Conservation (phyloP, 2,113 vertebrate species). For the Natator depressus region DNA sequence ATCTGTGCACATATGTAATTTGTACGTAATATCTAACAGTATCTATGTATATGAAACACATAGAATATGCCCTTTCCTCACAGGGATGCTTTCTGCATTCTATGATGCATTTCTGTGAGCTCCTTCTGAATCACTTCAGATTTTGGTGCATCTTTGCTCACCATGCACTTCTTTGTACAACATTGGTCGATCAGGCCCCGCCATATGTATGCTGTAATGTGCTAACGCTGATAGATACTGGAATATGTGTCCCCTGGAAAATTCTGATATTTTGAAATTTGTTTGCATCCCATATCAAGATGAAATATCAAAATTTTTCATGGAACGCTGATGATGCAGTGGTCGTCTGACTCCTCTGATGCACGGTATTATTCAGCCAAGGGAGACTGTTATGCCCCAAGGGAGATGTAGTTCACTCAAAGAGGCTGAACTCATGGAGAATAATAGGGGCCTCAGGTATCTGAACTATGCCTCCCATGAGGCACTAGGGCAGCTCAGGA, state of each 20-base stretch:
- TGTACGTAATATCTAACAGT: background rate
- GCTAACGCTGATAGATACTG: background rate
- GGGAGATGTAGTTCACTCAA: accelerated
- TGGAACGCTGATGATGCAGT: accelerated
- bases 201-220: background rate
- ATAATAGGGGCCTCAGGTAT: accelerated
- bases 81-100: background rate
- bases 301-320: background rate
- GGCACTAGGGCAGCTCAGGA: background rate
- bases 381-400: background rate
- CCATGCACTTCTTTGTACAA: background rate
- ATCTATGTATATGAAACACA: background rate
- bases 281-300: background rate
- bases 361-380: accelerated
- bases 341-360: background rate
- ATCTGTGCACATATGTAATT: background rate
- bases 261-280: background rate
- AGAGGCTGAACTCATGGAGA: background rate
- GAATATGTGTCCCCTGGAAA: background rate
- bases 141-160: background rate
- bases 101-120: background rate
- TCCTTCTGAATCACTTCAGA: background rate
- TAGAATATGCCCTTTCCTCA: background rate
- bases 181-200: background rate
- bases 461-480: background rate